phyloP scores from a whole-genome alignment of 2,113 vertebrate genomes.

The Poecile atricapillus region DNA sequence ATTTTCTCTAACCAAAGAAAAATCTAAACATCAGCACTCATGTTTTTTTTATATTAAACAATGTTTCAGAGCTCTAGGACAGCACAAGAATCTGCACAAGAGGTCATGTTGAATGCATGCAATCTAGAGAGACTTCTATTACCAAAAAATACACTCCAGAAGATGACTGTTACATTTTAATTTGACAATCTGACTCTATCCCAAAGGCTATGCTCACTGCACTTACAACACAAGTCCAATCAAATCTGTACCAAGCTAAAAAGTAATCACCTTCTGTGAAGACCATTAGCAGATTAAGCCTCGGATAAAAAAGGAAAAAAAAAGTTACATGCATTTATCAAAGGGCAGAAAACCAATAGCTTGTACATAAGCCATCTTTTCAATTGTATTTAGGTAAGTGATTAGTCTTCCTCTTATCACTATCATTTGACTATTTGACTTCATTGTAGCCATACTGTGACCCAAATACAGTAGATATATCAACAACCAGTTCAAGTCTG shows the following conservation, averaged over 20 bases:
- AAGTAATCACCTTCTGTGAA: slow-evolving; percentile 63
- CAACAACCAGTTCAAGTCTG: neutral
- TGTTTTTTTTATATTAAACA: neutral
- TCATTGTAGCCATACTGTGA: slow-evolving; percentile 34
- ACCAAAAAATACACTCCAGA: neutral
- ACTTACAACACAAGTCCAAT: slow-evolving; percentile 5
- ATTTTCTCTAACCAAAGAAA: neutral
- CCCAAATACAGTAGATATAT: slow-evolving; percentile 54
- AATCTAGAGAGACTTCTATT: neutral
- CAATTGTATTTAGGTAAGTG: slow-evolving; percentile 48
- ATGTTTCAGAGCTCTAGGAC: neutral
- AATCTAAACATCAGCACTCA: neutral
- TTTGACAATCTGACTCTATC: neutral
- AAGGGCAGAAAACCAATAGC: slow-evolving; percentile 46
- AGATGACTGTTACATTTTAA: neutral
- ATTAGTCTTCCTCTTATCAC: slow-evolving; percentile 57
- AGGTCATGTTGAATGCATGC: neutral
- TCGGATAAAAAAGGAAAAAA: slow-evolving; percentile 43
- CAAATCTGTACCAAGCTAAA: slow-evolving; percentile 58
- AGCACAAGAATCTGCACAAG: neutral
- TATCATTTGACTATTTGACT: slow-evolving; percentile 54
- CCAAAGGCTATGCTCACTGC: neutral
- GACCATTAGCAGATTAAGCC: slow-evolving; percentile 69
- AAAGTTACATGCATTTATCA: slow-evolving; percentile 62
- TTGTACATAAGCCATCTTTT: slow-evolving; percentile 50